Conservation (phyloP, 2,888 invertebrate species). For the Mimachlamys varia region DNA sequence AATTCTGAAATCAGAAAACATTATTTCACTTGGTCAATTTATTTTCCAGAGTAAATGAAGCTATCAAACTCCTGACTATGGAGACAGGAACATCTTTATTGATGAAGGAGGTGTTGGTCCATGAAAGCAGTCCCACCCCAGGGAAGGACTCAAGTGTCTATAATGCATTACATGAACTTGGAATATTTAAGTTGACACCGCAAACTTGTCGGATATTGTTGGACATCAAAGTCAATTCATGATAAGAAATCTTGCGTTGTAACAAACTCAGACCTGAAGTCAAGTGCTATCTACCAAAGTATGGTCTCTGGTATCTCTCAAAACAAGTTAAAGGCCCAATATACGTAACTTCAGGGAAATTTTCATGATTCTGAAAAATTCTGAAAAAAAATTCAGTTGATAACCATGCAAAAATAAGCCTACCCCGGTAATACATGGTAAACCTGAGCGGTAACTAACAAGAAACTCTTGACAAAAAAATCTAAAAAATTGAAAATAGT, state of each 20-base stretch:
- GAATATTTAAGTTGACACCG: constrained; percentile 74
- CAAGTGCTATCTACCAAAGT: too few relatives aligned
- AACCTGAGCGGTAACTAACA: too few relatives aligned
- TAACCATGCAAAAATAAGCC: too few relatives aligned
- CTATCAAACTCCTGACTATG: constrained; percentile 89
- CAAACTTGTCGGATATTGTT: constrained; percentile 34
- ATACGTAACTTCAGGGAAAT: too few relatives aligned
- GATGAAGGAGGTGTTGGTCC: constrained; percentile 86
- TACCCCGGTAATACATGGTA: too few relatives aligned
- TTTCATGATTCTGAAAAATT: too few relatives aligned
- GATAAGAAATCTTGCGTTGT: neutral
- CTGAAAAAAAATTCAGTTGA: too few relatives aligned
- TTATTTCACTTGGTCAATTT: neutral
- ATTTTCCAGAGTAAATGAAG: constrained; percentile 83
- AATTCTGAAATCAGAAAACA: neutral
- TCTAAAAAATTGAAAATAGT: too few relatives aligned
- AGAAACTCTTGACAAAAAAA: too few relatives aligned
- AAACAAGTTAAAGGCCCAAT: too few relatives aligned
- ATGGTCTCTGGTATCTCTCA: too few relatives aligned
- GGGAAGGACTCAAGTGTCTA: constrained; percentile 67
- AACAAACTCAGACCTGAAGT: neutral
- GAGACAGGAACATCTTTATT: constrained; percentile 90
- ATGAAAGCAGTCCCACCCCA: constrained; percentile 47
- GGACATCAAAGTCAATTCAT: neutral
- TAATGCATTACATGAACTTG: constrained; percentile 76